Percentiles rank a stretch among this genome's conserved stretches.
These are phyloP conservation scores for Melinaea menophilus DNA, from an alignment of 2,888 invertebrate genomes.

Conservation along the genomic window DNA sequence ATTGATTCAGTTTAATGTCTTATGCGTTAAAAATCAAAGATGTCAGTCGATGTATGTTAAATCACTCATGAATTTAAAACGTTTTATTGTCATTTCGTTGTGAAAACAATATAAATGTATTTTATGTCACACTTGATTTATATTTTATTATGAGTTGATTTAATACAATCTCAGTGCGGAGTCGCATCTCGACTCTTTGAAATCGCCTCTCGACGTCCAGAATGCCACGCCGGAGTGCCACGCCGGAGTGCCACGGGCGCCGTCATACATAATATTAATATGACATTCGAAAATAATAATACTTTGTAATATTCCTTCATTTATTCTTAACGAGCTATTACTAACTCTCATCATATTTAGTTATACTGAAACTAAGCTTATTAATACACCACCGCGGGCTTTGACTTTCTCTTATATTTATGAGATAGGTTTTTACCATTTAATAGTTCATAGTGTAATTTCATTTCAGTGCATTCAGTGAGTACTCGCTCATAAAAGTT, in stretches of 20 bases:
- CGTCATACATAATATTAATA: conserved; percentile 42
- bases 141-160: conserved; percentile 66
- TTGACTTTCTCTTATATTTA: conserved; percentile 4
- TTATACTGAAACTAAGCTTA: conserved; percentile 21
- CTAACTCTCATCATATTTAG: conserved; percentile 23
- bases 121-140: conserved; percentile 73
- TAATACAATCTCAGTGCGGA: conserved; percentile 61
- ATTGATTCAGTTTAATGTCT: conserved; percentile 50
- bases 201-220: conserved; percentile 35
- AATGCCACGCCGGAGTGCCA: conserved; percentile 39
- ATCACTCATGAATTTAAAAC: conserved; percentile 72
- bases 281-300: conserved; percentile 40
- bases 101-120: conserved; percentile 76
- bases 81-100: conserved; percentile 72
- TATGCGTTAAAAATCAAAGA: conserved; percentile 42
- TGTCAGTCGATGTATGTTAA: conserved; percentile 61
- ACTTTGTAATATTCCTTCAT: conserved; percentile 36
- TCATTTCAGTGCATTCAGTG: not conserved
- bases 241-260: conserved; percentile 40
- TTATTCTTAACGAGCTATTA: conserved; percentile 33
- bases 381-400: conserved; percentile 23
- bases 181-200: conserved; percentile 35
- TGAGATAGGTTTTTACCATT: no score
- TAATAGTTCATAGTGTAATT: not conserved
- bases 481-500: conserved; percentile 19